Evolutionary conservation across 2,888 invertebrate species (phyloP), one percentile per base, ranked within the genome.

Genomic region (Galerucella nymphaeae): DNA sequence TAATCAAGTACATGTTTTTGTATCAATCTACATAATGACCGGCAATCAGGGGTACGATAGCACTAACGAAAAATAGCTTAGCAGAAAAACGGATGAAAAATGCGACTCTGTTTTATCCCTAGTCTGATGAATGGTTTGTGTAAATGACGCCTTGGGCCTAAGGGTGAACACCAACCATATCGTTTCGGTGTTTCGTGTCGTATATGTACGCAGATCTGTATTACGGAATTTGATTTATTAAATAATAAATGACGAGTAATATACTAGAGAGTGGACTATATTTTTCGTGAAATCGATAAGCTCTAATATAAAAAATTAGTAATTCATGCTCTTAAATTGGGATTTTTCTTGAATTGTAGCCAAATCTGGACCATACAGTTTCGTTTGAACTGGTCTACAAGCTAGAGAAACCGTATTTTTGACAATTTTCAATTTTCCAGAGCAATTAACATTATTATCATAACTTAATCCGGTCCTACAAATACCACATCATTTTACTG

Each of bases 81-180:
- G 72, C 70, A 68, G 70, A 74, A 75, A 75, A 77, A 75, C 74
- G 75, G 76, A 79, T 81, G 80, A 81, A 82, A 81, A 82, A 80
- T 80, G 76, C 71, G 76, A 68, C 79, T 74, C 63, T 77, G 80
- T 82, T 81, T 80, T 73, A 79, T 80, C 80, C 77, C 74, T 71
- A 72, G 76, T 75, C 80, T 82, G 81, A 82, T 82, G 80, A 80
- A 82, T 81, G 77, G 81, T 77, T 77, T 73, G 78, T 79, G 80
- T 82, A 82, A 82, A 81, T 82, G 82, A 80, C 80, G 81, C 81
- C 79, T 79, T 79, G 78, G 81, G 81, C 81, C 79, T 75, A 75
- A 70, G 77, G 71, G 65, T 16, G 66, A 76, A 78, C 74, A 77
- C 76, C 76, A 78, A 66, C 67, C 62, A 67, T 67, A 63, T 62